A percentile compares a stretch with the other conserved stretches of the same genome.
phyloP scores from a whole-genome alignment of 2,888 invertebrate genomes.

The Leucoptera coffeella region DNA sequence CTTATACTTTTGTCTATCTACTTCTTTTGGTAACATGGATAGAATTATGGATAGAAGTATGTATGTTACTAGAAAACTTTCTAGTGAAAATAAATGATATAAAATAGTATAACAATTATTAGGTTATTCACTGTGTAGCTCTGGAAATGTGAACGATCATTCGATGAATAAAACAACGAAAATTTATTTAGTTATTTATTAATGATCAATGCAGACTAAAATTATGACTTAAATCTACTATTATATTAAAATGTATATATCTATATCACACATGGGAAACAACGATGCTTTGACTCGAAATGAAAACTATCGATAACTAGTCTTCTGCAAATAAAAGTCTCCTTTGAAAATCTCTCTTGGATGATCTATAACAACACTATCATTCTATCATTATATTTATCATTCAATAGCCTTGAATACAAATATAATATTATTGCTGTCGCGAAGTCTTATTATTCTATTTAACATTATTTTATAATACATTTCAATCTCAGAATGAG shows the following conservation, averaged over 20 bases:
- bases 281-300: conserved; percentile 13
- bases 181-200: conserved; percentile 21
- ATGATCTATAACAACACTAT: conserved; percentile 25
- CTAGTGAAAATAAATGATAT: too few species aligned
- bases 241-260: conserved; percentile 27
- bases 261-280: conserved; percentile 49
- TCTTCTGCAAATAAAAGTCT: too few species aligned
- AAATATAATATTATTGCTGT: conserved; percentile 53
- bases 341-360: conserved; percentile 14
- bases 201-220: conserved; percentile 42
- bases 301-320: too few species aligned
- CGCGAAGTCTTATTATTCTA: conserved; percentile 23
- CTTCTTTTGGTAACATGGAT: too few species aligned
- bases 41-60: too few species aligned
- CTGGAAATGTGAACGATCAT: background rate
- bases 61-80: too few species aligned
- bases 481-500: conserved; percentile 42
- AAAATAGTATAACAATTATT: too few species aligned
- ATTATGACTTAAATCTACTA: conserved; percentile 25
- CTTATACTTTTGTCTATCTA: too few species aligned
- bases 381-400: conserved; percentile 22
- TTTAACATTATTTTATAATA: conserved; percentile 20
- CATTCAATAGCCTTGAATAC: conserved; percentile 51
- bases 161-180: conserved; percentile 10
- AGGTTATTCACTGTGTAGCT: too few species aligned